phyloP scores from a whole-genome alignment of 2,113 vertebrate species.

The Proterorhinus semilunaris region DNA sequence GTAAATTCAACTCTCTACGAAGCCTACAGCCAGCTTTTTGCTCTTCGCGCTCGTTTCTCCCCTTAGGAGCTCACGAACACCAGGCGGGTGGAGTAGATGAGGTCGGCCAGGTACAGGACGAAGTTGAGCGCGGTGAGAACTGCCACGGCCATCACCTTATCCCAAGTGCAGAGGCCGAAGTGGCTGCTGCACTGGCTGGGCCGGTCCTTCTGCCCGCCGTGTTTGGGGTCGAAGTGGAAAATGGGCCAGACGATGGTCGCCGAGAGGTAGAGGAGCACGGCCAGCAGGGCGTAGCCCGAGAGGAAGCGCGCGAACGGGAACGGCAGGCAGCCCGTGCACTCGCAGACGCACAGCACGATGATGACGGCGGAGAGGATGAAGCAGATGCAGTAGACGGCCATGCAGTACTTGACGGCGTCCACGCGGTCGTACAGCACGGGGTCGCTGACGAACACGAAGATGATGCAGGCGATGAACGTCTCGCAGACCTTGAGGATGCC shows the following conservation, averaged over 20 bases:
- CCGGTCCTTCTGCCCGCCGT: slow-evolving; percentile 44
- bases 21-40: slow-evolving; percentile 24
- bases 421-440: slow-evolving; percentile 63
- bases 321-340: slow-evolving; percentile 84
- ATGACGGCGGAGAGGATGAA: slow-evolving; percentile 84
- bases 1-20: slow-evolving; percentile 24
- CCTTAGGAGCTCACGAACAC: slow-evolving; percentile 80
- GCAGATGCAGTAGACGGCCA: slow-evolving; percentile 87
- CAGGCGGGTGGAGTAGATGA: slow-evolving; percentile 83
- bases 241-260: slow-evolving; percentile 88
- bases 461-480: slow-evolving; percentile 87
- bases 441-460: slow-evolving; percentile 83
- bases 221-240: slow-evolving; percentile 79
- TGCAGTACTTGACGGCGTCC: slow-evolving; percentile 79
- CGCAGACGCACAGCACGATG: slow-evolving; percentile 83
- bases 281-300: slow-evolving; percentile 81
- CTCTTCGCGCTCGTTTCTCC: neutral
- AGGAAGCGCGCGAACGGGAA: slow-evolving; percentile 84
- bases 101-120: slow-evolving; percentile 83
- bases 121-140: slow-evolving; percentile 84
- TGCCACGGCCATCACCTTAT: slow-evolving; percentile 78
- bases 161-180: slow-evolving; percentile 72
- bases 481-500: slow-evolving; percentile 89
- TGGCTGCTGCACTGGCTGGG: fast-evolving
- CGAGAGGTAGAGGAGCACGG: slow-evolving; percentile 79